Conservation (phyloP, 2,888 invertebrate genomes). For the Erpobdella octoculata region DNA sequence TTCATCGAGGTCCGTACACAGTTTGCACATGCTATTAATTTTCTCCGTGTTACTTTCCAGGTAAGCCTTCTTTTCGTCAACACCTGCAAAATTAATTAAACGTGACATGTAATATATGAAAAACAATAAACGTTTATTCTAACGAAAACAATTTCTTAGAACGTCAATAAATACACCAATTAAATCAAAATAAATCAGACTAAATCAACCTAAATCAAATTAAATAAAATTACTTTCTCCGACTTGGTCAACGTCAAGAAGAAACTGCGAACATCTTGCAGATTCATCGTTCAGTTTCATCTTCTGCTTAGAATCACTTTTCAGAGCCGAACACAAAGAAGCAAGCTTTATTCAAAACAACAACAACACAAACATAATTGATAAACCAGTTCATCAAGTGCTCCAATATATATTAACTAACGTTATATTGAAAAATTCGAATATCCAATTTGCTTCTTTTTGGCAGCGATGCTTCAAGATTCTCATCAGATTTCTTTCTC, state of each 20-base stretch:
- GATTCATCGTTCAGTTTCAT: conserved; percentile 1
- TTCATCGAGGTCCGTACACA: neutral
- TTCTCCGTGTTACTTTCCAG: neutral
- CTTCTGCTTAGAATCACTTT: conserved; percentile 6
- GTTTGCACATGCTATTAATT: conserved; percentile 7
- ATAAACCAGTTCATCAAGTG: too few species aligned
- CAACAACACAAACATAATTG: too few species aligned
- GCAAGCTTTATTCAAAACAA: neutral
- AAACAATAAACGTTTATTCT: neutral
- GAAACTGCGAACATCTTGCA: neutral
- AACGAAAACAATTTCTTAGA: neutral
- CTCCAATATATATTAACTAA: neutral
- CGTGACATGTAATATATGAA: neutral
- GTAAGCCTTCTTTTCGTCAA: neutral
- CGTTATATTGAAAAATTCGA: neutral
- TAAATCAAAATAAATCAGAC: neutral
- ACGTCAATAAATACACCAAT: neutral
- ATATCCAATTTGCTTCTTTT: neutral
- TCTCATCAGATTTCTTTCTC: neutral
- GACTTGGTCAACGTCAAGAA: conserved; percentile 7
- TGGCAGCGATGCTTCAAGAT: neutral
- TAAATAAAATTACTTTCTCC: neutral
- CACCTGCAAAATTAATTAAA: neutral
- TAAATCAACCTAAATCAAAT: neutral
- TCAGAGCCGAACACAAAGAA: neutral